Base-by-base conservation (phyloP, 2,888 invertebrate genomes). In the Lydus trimaculatus region DNA sequence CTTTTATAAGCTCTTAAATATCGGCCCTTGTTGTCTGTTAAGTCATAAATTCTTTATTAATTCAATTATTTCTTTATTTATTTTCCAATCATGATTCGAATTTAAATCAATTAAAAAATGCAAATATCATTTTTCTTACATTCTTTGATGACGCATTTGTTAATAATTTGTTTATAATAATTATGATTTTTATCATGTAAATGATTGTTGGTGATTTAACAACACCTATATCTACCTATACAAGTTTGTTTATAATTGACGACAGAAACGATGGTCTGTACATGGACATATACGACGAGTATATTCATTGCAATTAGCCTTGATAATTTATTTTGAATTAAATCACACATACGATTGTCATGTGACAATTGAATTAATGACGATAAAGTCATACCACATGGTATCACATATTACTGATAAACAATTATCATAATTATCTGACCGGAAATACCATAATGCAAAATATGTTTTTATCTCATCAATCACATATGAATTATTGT, bases 281-380 rank as follows among this genome's bases (percentile, higher is more conserved):
- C 15, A n/a, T 39, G 15, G 15, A n/a, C 39, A n/a, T n/a, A 43
- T 33, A 4, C 28, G 28, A 28, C 36, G 4, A 17, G 8, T 17
- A 43, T n/a, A 43, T 43, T 43, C 43, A 20, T 8, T 48, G 11
- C 8, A 48, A 48, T 48, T 48, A 48, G 20, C 48, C 48, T 48
- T 48, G 48, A 48, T 48, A 20, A 48, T 48, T 13, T 43, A 43
- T 43, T 48, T 48, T 48, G 48, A 48, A 48, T 48, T 48, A 48
- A 48, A 48, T 48, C 48, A n/a, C 28, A 48, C 48, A 48, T 48
- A 20, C 48, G 3, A 48, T 3, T 48, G 48, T 48, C 48, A 48
- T 8, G 11, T 20, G 48, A 48, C 8, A 23, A 48, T n/a, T 48
- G 48, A 48, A 48, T 48, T 48, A 43, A 17, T 43, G 17, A 0